A percentile compares a stretch with the other conserved stretches of the same genome.
Evolutionary conservation across 2,113 vertebrate species (phyloP).

Genomic region (Pan paniscus): DNA sequence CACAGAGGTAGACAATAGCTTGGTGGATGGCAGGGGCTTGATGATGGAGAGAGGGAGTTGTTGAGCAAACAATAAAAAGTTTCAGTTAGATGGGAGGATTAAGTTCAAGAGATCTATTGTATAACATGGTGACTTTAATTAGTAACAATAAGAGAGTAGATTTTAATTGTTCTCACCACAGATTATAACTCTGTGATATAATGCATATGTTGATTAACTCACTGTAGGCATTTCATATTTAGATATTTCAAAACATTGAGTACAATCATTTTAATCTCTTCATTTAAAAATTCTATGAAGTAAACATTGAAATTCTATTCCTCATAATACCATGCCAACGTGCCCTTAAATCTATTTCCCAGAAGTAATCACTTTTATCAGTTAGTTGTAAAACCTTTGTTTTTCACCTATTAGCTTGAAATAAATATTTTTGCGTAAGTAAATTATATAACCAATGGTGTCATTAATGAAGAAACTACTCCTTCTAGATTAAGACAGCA

Average conservation of each 20-base stretch:
- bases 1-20: neutral
- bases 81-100: neutral
- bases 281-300: neutral
- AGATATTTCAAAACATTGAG: neutral
- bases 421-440: neutral
- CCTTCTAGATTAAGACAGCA: neutral
- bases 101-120: neutral
- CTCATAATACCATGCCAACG: neutral
- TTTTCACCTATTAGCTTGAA: neutral
- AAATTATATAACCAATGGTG: neutral
- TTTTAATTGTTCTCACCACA: neutral
- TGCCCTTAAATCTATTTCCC: neutral
- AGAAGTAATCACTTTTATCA: neutral
- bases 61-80: neutral
- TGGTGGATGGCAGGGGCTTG: neutral
- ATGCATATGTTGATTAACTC: neutral
- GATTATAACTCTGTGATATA: neutral
- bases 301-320: neutral
- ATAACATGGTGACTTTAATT: neutral
- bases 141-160: neutral
- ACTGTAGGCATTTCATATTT: neutral
- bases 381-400: neutral
- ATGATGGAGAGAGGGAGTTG: fast-evolving
- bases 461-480: neutral
- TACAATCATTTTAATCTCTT: neutral